A percentile compares a stretch with the other conserved stretches of the same genome.
These are phyloP conservation scores for Apamea anceps DNA, from an alignment of 2,888 invertebrate genomes.

Conservation along the genomic window DNA sequence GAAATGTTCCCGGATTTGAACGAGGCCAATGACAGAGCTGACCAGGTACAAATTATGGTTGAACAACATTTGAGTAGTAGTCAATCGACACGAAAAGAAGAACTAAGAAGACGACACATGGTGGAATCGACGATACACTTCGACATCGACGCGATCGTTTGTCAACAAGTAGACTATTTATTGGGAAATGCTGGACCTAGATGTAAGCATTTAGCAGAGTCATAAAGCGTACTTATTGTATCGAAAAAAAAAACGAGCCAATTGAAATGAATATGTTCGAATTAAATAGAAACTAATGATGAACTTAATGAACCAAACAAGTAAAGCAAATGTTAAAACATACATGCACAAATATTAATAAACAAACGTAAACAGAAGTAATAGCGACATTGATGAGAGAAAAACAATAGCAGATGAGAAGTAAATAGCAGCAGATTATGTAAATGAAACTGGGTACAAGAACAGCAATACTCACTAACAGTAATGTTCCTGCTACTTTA, in stretches of 20 bases:
- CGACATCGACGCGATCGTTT: not conserved
- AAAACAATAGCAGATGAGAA: not conserved
- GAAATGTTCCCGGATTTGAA: not conserved
- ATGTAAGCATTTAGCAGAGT: not conserved
- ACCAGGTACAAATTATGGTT: not conserved
- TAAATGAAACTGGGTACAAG: not conserved
- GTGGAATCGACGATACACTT: not conserved
- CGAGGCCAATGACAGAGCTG: not conserved
- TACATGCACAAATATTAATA: not conserved
- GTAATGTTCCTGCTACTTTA: not conserved
- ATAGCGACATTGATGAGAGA: constrained; percentile 8
- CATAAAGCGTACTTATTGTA: too few relatives aligned
- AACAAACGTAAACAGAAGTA: not conserved
- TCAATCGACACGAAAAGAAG: not conserved
- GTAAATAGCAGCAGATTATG: not conserved
- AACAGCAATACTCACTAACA: not conserved
- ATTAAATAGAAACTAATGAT: not conserved
- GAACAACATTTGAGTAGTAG: not conserved
- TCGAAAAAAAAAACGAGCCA: not conserved
- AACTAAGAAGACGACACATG: not conserved
- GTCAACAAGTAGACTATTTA: not conserved
- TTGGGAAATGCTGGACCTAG: not conserved
- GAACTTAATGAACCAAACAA: not conserved
- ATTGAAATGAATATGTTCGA: not conserved
- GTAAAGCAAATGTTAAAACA: not conserved